These are phyloP conservation scores for Neodiprion lecontei DNA, from an alignment of 1,140 invertebrate species.

Conservation along the genomic window DNA sequence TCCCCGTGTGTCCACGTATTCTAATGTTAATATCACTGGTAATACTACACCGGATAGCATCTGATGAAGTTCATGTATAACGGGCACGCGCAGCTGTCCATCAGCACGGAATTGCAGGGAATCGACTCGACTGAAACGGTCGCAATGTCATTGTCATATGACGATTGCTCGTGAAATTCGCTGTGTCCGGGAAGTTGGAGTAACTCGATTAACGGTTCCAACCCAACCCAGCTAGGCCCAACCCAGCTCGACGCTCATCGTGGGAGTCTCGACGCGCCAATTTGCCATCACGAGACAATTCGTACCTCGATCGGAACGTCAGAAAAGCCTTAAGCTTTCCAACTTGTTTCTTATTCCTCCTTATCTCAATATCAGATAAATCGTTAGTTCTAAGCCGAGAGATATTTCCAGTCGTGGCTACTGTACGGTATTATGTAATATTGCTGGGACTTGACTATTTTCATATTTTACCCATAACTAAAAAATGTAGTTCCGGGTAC, in stretches of 20 bases:
- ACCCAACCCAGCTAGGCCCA: not conserved
- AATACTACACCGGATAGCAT: too few species aligned
- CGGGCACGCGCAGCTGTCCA: too few species aligned
- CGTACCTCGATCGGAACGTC: constrained; percentile 41
- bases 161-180: constrained; percentile 55
- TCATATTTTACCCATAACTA: too few species aligned
- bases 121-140: not conserved
- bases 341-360: constrained; percentile 31
- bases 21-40: too few species aligned
- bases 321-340: constrained; percentile 48
- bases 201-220: constrained; percentile 48
- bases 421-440: too few species aligned
- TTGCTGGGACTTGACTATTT: too few species aligned
- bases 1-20: too few species aligned
- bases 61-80: too few species aligned
- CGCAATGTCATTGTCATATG: constrained; percentile 56
- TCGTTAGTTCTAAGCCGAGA: not conserved
- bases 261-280: constrained; percentile 11
- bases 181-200: constrained; percentile 56
- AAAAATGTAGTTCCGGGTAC: too few species aligned
- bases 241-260: constrained; percentile 39
- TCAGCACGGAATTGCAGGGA: not conserved
- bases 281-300: constrained; percentile 30
- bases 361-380: constrained; percentile 15
- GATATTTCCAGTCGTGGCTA: not conserved